These are phyloP conservation scores for Cephus pygmeus DNA, from an alignment of 2,888 invertebrate genomes.

Conservation along the genomic window DNA sequence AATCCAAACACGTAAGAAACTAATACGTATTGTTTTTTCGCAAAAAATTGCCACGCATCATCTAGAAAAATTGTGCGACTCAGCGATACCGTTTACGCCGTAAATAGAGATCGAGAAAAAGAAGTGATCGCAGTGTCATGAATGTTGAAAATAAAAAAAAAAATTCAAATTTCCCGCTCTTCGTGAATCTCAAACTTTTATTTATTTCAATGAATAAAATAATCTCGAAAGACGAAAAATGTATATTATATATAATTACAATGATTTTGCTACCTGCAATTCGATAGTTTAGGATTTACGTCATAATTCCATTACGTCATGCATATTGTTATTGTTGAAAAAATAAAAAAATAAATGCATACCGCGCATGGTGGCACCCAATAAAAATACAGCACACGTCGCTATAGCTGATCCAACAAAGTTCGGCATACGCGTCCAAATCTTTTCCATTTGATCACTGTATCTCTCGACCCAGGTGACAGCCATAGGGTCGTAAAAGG, in stretches of 20 bases:
- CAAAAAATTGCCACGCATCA: neutral
- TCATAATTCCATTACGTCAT: too few relatives aligned
- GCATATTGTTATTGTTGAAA: neutral
- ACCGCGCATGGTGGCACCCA: constrained; percentile 75
- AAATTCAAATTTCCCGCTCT: too few relatives aligned
- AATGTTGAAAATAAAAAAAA: too few relatives aligned
- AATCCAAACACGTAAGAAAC: constrained; percentile 15
- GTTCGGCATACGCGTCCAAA: constrained; percentile 71
- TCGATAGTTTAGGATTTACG: too few relatives aligned
- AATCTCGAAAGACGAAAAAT: too few relatives aligned
- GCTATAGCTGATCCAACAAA: constrained; percentile 70
- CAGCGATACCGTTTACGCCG: neutral
- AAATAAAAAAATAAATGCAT: constrained; percentile 25
- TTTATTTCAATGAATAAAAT: too few relatives aligned
- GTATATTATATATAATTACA: too few relatives aligned
- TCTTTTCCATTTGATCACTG: constrained; percentile 68
- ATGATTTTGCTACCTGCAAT: too few relatives aligned
- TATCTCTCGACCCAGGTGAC: constrained; percentile 74
- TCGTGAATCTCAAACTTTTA: too few relatives aligned
- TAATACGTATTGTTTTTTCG: constrained; percentile 10
- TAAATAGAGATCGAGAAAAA: neutral
- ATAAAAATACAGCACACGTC: constrained; percentile 72
- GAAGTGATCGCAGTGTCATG: neutral
- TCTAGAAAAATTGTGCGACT: neutral
- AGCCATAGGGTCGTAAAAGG: constrained; percentile 67